Base-by-base conservation (phyloP, 1,140 invertebrate species). In the Drosophila prosaltans region DNA sequence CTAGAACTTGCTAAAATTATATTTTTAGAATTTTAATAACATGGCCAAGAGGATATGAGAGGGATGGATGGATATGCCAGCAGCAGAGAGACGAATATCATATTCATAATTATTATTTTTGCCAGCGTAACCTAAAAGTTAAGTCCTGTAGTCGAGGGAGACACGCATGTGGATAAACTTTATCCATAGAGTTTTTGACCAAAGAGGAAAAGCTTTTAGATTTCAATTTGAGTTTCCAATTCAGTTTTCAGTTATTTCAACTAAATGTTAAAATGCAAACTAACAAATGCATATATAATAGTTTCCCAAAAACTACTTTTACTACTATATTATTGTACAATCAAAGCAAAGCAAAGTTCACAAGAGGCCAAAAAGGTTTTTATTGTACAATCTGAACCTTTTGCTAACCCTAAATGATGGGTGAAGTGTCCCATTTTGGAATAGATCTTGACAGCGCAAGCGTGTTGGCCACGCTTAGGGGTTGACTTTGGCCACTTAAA, bases 71-170 rank as follows among this genome's bases (percentile, higher is more conserved):
- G 24, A 10, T 32, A 21, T 45, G 60, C 24, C 36, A 45, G 11
- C 5, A 62, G 9, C 21, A 9, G 24, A 26, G 11, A 10, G 16
- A 41, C 39, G 39, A 45, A 73, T 80, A 86, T 78, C 65, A 80
- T 83, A 72, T 83, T 80, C 84, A 89, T 86, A 88, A 89, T 89
- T 88, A 89, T 88, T 89, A 89, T 88, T 89, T 89, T 78, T 80
- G 68, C 40, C 69, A 74, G 68, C 65, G 62, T 60, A 74, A 88
- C 71, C 83, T 77, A 80, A 89, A 88, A 88, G 69, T 78, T 75
- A 64, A 59, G 55, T 51, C 45, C 69, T 75, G 69, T 78, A 26
- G 40, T 41, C 57, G 48, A 41, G 54, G 59, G 58, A 54, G 57
- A 74, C 62, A 63, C 36, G 67, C 57, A 51, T 59, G 43, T 54